Evolutionary conservation across 2,797 vertebrate genomes (phyloP).

Genomic region (Anguilla pacifica): DNA sequence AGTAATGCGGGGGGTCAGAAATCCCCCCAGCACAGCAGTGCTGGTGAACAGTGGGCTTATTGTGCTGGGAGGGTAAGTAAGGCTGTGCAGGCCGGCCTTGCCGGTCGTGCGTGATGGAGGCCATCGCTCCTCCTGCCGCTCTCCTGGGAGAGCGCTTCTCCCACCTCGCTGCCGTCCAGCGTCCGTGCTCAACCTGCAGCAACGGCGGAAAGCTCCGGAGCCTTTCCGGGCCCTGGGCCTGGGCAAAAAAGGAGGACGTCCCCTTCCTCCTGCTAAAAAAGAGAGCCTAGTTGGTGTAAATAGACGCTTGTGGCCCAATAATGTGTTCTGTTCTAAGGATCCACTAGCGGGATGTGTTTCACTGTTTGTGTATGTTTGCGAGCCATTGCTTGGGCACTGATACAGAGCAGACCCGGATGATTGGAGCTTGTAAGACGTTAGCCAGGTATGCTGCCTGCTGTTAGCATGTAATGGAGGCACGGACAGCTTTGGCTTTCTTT

Average conservation of each 20-base stretch:
- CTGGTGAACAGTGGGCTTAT: slow-evolving; percentile 39
- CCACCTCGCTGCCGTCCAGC: slow-evolving; percentile 33
- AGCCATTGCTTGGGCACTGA: background rate
- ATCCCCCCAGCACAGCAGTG: slow-evolving; percentile 5
- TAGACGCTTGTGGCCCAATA: background rate
- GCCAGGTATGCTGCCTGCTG: background rate
- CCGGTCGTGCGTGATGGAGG: slow-evolving; percentile 21
- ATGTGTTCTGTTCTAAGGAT: background rate
- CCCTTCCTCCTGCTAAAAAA: background rate
- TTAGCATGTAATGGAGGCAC: background rate
- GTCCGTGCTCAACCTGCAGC: slow-evolving; percentile 3
- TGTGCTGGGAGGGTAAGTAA: slow-evolving; percentile 35
- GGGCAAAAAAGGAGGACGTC: background rate
- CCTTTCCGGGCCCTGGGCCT: background rate
- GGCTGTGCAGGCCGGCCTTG: slow-evolving; percentile 42
- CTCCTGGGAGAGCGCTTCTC: slow-evolving; percentile 5
- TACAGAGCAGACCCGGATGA: background rate
- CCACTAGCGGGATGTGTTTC: too few relatives aligned
- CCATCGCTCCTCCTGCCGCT: slow-evolving; percentile 35
- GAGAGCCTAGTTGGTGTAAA: background rate
- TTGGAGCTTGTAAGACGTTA: background rate
- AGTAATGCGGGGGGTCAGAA: slow-evolving; percentile 13
- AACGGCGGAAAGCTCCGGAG: background rate
- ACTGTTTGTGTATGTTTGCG: background rate
- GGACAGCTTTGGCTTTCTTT: background rate